Evolutionary conservation across 2,888 invertebrate species (phyloP).

Genomic region (Atrina japonica): DNA sequence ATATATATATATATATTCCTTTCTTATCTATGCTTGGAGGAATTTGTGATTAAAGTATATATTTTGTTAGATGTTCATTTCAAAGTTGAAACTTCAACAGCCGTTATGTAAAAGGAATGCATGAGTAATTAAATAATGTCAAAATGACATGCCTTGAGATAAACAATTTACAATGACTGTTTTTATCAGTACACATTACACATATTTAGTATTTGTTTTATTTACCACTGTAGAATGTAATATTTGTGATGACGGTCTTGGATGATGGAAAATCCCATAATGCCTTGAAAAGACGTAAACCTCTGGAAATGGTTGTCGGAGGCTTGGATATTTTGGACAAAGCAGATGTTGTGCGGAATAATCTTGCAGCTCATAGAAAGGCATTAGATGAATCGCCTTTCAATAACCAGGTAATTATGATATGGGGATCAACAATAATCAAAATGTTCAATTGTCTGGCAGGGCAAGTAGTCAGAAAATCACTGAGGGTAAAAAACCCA

Average conservation of each 20-base stretch:
- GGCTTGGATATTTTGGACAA: conserved; percentile 77
- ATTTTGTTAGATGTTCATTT: no score
- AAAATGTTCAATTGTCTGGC: no score
- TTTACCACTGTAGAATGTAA: conserved; percentile 79
- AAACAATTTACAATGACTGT: background rate
- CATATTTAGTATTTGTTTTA: conserved; percentile 6
- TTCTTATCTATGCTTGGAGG: no score
- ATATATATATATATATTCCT: background rate
- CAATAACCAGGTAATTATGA: conserved; percentile 78
- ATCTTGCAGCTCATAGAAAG: conserved; percentile 78
- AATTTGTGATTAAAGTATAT: no score
- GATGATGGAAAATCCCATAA: conserved; percentile 67
- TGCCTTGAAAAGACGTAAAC: conserved; percentile 60
- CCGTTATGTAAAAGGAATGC: no score
- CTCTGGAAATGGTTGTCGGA: conserved; percentile 61
- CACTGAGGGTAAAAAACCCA: no score
- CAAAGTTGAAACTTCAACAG: no score
- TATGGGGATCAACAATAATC: no score
- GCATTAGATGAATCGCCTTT: conserved; percentile 80
- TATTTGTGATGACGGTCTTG: conserved; percentile 74
- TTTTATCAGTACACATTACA: background rate
- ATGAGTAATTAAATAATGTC: no score
- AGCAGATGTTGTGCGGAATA: conserved; percentile 74
- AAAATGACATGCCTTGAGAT: background rate
- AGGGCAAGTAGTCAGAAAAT: no score